These are phyloP conservation scores for Percopsis transmontana DNA, from an alignment of 2,113 vertebrate species.

Conservation along the genomic window DNA sequence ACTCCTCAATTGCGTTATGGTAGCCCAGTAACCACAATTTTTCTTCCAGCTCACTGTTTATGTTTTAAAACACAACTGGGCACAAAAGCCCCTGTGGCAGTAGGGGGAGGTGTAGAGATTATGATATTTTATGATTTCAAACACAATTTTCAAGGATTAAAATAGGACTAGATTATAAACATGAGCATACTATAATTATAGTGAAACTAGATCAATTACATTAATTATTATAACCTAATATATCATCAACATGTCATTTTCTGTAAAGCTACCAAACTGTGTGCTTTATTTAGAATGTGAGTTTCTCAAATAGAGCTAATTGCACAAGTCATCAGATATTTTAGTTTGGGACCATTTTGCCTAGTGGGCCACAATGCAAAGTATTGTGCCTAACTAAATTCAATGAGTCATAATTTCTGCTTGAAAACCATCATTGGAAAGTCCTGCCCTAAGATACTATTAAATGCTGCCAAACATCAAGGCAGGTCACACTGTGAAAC, in stretches of 20 bases:
- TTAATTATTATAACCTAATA: too few species aligned
- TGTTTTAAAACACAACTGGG: too few species aligned
- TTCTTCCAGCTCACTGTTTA: too few species aligned
- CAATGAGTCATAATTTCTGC: conserved; percentile 64
- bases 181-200: too few species aligned
- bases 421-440: conserved; percentile 65
- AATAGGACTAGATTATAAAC: too few species aligned
- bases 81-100: too few species aligned
- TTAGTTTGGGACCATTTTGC: conserved; percentile 39
- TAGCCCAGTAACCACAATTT: too few species aligned
- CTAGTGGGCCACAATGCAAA: conserved; percentile 35
- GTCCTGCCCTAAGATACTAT: conserved; percentile 67
- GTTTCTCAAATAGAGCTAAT: conserved; percentile 39
- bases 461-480: conserved; percentile 66
- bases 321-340: conserved; percentile 48
- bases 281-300: background rate
- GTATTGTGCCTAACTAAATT: conserved; percentile 42
- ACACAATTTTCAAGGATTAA: too few species aligned
- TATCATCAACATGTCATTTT: background rate
- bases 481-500: conserved; percentile 53
- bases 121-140: too few species aligned
- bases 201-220: too few species aligned
- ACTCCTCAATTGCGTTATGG: too few species aligned
- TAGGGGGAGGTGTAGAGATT: too few species aligned
- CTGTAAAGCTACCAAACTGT: background rate